Percentiles rank a stretch among this genome's conserved stretches.
phyloP scores from a whole-genome alignment of 2,888 invertebrate species.

The Ochlodes sylvanus region DNA sequence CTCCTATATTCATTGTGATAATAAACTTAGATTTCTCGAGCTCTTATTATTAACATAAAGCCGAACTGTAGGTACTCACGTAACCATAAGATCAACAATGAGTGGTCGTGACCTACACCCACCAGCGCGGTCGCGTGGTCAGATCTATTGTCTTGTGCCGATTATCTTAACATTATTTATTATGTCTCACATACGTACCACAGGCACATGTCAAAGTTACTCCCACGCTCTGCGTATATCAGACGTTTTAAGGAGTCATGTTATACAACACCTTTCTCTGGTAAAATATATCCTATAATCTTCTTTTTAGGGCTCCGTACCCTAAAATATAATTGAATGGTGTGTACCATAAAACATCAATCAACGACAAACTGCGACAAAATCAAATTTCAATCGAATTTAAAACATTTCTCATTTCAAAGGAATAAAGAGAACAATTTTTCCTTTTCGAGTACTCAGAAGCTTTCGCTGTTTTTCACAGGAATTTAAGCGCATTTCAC shows the following conservation, averaged over 20 bases:
- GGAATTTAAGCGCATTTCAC: neutral
- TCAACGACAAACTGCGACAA: neutral
- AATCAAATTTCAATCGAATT: slow-evolving; percentile 9
- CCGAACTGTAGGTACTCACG: neutral
- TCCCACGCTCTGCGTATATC: slow-evolving; percentile 59
- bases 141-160: slow-evolving; percentile 71
- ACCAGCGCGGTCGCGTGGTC: slow-evolving; percentile 46
- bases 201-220: slow-evolving; percentile 62
- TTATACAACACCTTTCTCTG: neutral
- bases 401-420: slow-evolving; percentile 4
- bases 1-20: too few relatives aligned
- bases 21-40: neutral
- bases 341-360: neutral
- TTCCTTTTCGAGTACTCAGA: slow-evolving; percentile 9
- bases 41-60: neutral
- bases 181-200: slow-evolving; percentile 68
- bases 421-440: slow-evolving; percentile 17
- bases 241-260: neutral
- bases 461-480: neutral
- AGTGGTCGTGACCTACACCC: slow-evolving; percentile 35
- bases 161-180: slow-evolving; percentile 78
- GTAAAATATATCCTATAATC: too few relatives aligned
- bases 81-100: slow-evolving; percentile 7
- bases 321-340: too few relatives aligned
- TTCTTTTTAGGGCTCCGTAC: too few relatives aligned